These are phyloP conservation scores for Promerops cafer DNA, from an alignment of 2,113 vertebrate genomes.

Conservation along the genomic window DNA sequence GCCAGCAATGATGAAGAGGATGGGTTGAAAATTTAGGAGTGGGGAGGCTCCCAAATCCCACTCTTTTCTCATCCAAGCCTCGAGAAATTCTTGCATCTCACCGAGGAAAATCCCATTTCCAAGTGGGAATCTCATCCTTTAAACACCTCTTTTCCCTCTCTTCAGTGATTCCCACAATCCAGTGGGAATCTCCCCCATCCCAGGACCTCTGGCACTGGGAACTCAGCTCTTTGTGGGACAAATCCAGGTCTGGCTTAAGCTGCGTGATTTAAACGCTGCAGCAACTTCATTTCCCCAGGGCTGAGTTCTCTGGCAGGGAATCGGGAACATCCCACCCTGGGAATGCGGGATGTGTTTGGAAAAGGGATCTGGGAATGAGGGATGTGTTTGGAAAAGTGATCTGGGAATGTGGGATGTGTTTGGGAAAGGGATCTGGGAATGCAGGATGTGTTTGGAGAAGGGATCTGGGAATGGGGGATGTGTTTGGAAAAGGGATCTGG, in stretches of 20 bases:
- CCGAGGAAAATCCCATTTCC: not conserved
- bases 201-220: accelerated
- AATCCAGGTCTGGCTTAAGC: not conserved
- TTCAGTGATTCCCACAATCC: not conserved
- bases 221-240: not conserved
- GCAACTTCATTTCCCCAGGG: not conserved
- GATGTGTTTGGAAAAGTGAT: not conserved
- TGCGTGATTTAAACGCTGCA: not conserved
- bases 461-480: not conserved
- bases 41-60: not conserved
- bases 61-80: not conserved
- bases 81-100: accelerated
- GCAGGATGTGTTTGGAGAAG: not conserved
- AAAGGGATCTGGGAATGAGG: not conserved
- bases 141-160: not conserved
- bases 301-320: not conserved
- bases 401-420: not conserved
- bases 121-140: not conserved
- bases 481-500: not conserved
- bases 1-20: not conserved
- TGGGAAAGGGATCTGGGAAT: not conserved
- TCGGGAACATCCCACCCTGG: not conserved
- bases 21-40: not conserved
- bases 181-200: not conserved
- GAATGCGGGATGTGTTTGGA: not conserved